These are phyloP conservation scores for Euphonia xanthogaster DNA, from an alignment of 2,797 vertebrate genomes.

Conservation along the genomic window DNA sequence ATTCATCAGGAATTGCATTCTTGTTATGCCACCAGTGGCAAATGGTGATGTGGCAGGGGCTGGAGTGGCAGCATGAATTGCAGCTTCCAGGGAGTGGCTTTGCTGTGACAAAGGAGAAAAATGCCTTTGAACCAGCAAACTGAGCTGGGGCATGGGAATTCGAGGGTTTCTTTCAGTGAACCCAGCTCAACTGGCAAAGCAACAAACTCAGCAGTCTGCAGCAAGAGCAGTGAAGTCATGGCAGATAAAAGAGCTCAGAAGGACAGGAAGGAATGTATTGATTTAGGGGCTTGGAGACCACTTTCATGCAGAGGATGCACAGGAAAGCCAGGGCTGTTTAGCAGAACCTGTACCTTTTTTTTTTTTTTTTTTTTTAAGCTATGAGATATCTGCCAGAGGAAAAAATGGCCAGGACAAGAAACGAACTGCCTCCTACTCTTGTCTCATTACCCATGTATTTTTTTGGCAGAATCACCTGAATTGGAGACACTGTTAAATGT, in stretches of 20 bases:
- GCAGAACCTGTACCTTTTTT: neutral
- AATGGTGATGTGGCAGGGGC: neutral
- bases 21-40: neutral
- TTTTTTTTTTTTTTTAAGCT: neutral
- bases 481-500: neutral
- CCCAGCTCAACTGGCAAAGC: neutral
- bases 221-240: neutral
- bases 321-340: neutral
- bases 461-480: neutral
- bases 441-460: neutral
- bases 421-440: neutral
- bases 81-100: neutral
- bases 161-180: neutral
- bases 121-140: neutral
- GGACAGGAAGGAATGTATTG: slow-evolving; percentile 20
- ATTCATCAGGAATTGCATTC: neutral
- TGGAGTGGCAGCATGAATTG: neutral
- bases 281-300: slow-evolving; percentile 7
- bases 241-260: neutral
- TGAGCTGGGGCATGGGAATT: neutral
- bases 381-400: neutral
- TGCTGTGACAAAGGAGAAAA: neutral
- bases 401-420: neutral
- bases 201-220: neutral
- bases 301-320: neutral